Evolutionary conservation across 2,797 vertebrate genomes (phyloP).

Genomic region (Ptychadena robeensis): DNA sequence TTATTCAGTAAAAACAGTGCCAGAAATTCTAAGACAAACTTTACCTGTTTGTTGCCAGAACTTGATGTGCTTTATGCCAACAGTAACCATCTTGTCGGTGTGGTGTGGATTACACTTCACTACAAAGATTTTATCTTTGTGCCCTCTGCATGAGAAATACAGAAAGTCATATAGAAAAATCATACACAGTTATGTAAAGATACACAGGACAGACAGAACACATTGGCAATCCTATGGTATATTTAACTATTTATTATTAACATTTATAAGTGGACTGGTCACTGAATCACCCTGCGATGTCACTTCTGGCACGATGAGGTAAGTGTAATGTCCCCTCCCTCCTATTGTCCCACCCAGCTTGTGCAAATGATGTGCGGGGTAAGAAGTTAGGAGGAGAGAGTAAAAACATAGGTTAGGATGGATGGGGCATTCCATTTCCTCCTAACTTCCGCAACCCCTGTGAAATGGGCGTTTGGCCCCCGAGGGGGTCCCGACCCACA

Average conservation of each 20-base stretch:
- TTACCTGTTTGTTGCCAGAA: conserved; percentile 98
- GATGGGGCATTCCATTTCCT: too few species aligned
- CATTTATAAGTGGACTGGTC: too few species aligned
- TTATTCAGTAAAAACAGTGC: not conserved
- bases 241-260: not conserved
- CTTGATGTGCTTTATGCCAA: conserved; percentile 95
- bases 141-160: conserved; percentile 75
- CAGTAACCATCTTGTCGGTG: conserved; percentile 90
- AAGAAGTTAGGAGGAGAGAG: too few species aligned
- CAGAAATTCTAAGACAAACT: not conserved
- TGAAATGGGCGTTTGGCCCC: too few species aligned
- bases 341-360: too few species aligned
- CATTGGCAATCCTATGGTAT: not conserved
- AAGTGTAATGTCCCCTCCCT: too few species aligned
- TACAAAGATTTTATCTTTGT: conserved; percentile 94
- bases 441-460: too few species aligned
- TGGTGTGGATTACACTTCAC: conserved; percentile 92
- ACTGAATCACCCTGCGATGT: too few species aligned
- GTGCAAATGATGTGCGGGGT: too few species aligned
- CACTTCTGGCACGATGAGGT: too few species aligned
- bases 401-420: too few species aligned
- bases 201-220: not conserved
- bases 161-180: not conserved
- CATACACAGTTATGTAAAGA: not conserved
- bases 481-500: too few species aligned